phyloP scores from a whole-genome alignment of 92 coral and sea anemone species.

The Bergia puertoricense region DNA sequence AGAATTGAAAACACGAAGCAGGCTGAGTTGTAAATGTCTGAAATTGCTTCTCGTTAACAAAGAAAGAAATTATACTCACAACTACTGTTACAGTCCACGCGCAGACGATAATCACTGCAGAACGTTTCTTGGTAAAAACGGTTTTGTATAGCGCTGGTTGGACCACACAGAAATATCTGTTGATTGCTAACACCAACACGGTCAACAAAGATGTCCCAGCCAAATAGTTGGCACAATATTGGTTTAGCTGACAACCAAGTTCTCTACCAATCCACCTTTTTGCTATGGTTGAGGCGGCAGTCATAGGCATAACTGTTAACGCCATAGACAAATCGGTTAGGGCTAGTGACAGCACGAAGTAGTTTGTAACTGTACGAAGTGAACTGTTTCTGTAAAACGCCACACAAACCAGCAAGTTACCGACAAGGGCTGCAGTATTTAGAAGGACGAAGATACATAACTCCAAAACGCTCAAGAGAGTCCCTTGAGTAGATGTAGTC shows the following conservation, averaged over 20 bases:
- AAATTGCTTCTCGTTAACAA: background rate
- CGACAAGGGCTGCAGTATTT: background rate
- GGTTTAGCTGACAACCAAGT: background rate
- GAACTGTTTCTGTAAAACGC: conserved; percentile 20
- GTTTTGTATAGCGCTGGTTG: background rate
- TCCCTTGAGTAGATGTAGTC: too few species aligned
- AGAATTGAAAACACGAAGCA: background rate
- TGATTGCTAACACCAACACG: background rate
- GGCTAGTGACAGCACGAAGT: too few species aligned
- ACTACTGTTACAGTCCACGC: background rate
- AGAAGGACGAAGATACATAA: background rate
- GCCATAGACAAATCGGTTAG: conserved; percentile 2
- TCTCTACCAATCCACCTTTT: conserved; percentile 5
- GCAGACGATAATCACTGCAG: background rate
- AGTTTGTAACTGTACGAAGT: background rate
- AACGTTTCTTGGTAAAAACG: background rate
- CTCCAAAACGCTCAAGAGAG: too few species aligned
- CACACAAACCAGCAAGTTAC: conserved; percentile 10
- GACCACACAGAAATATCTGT: conserved; percentile 21
- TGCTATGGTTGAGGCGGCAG: conserved; percentile 20
- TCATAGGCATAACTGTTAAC: background rate
- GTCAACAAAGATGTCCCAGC: conserved; percentile 19
- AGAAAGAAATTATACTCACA: background rate
- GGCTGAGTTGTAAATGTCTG: background rate
- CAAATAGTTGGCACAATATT: background rate